Base-by-base conservation (phyloP, 2,888 invertebrate genomes). In the Microctonus hyperodae region DNA sequence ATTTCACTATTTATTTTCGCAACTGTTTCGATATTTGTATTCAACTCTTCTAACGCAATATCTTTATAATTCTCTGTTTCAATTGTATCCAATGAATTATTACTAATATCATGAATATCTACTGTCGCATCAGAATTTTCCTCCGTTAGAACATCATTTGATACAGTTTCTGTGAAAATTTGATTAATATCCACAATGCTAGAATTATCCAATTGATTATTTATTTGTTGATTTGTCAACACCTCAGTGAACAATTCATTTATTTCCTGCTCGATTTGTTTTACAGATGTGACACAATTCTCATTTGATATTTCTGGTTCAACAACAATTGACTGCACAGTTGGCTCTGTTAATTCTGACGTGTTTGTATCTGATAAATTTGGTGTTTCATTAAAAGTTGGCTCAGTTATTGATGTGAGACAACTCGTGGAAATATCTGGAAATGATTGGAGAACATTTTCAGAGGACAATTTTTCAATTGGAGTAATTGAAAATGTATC, bases 41-140 rank as follows among this genome's bases (percentile, higher is more conserved):
- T 80, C 56, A 80, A 79, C 31, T 76, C 68, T 11, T 75, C 72
- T 2, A 81, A 79, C 16, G 76, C 67, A 35, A 81, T 81, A 13
- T 75, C 69, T 13, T 73, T 68, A 68, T 78, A 80, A 3, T 74
- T 65, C 16, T 71, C 70, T 9, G 58, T 22, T 48, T 72, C 69
- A n/a, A 66, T 58, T 5, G 37, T 25, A 6, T 31, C 23, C 16
- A 67, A 65, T 31, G 16, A 48, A 67, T 68, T 58, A 28, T 44
- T 13, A n/a, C 35, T 13, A 35, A 55, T 22, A 11, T 69, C 63
- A 35, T 62, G 60, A 23, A 71, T 31, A 40, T 69, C n/a, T 10
- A 59, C 37, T 1, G 71, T 68, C 6, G 65, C 64, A 67, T 71
- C 60, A 10, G 67, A 61, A 51, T 28, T 31, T 40, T 4, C 10